Evolutionary conservation across 2,888 invertebrate genomes (phyloP), one percentile per base, ranked within the genome.

Genomic region (Drosophila seclusa): DNA sequence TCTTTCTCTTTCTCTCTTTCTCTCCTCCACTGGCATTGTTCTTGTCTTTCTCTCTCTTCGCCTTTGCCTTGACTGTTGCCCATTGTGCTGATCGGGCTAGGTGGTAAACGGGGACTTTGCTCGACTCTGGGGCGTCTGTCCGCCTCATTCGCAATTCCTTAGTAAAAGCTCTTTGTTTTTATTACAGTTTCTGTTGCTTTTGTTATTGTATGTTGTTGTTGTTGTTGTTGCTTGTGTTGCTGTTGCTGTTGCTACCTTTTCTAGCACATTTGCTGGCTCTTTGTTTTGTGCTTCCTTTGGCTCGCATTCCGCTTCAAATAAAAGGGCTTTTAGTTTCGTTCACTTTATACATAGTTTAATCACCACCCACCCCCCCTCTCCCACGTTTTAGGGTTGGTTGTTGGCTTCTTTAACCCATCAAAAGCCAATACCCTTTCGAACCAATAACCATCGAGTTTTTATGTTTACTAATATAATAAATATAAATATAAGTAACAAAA

Each of bases 1-100:
- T 4, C n/a, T 42, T 5, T 32, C 16, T 10, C 16, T 21, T 8
- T 11, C 5, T 16, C 45, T 13, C 27, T 42, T 32, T 32, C 32
- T 32, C 10, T 32, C 13, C 31, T 24, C 13, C 57, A 24, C 31
- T 13, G 18, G 18, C 55, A 7, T 11, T 50, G 45, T 16, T 34
- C 21, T 11, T 48, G 61, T 27, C 45, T 45, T 24, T 45, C 24
- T 29, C 10, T 45, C 31, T 40, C 27, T 13, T 24, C 36, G 53
- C n/a, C 62, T 65, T 82, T 71, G 81, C 80, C 83, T 73, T 80
- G 80, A 69, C 83, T 77, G 64, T 79, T 73, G 75, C 68, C 82
- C 83, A 80, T 85, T 85, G 83, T 85, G 75, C 66, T 68, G 69
- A 27, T 2, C 24, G 16, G 24, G 42, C 5, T 16, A 16, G 21